Evolutionary conservation across 2,888 invertebrate species (phyloP).

Genomic region (Rotaria magnacalcarata): DNA sequence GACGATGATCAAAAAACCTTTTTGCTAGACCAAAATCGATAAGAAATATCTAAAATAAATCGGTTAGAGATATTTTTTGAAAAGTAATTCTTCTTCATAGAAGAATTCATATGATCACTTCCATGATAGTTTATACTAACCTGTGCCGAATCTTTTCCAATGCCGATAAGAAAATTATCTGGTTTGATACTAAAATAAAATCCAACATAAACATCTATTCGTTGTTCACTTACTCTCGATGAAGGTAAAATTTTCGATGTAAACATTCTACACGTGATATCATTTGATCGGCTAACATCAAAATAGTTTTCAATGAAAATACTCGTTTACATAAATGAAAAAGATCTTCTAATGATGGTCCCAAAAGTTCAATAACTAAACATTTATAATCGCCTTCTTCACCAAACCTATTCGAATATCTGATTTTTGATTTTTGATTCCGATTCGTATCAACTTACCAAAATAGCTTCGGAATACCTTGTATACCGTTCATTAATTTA

Average conservation of each 20-base stretch:
- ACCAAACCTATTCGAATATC: neutral
- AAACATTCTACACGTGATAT: neutral
- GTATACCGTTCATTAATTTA: neutral
- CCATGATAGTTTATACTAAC: neutral
- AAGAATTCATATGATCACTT: too few species aligned
- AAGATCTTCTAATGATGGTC: slow-evolving; percentile 23
- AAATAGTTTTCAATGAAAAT: slow-evolving; percentile 36
- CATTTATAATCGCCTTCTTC: slow-evolving; percentile 19
- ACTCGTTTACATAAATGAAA: neutral
- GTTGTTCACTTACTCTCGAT: neutral
- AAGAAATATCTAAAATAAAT: neutral
- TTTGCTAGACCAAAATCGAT: slow-evolving; percentile 35
- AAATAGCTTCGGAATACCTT: neutral
- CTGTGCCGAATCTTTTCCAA: neutral
- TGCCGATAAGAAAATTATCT: slow-evolving; percentile 29
- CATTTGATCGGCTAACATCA: slow-evolving; percentile 38
- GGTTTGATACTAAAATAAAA: slow-evolving; percentile 21
- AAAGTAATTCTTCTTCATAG: neutral
- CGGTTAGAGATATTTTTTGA: too few species aligned
- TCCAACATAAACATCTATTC: neutral
- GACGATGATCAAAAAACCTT: slow-evolving; percentile 30
- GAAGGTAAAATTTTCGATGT: slow-evolving; percentile 8
- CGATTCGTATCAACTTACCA: neutral
- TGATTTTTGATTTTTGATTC: too few species aligned
- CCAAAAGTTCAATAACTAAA: slow-evolving; percentile 29